These are phyloP conservation scores for Ochropleura plecta DNA, from an alignment of 2,888 invertebrate genomes.

Conservation along the genomic window DNA sequence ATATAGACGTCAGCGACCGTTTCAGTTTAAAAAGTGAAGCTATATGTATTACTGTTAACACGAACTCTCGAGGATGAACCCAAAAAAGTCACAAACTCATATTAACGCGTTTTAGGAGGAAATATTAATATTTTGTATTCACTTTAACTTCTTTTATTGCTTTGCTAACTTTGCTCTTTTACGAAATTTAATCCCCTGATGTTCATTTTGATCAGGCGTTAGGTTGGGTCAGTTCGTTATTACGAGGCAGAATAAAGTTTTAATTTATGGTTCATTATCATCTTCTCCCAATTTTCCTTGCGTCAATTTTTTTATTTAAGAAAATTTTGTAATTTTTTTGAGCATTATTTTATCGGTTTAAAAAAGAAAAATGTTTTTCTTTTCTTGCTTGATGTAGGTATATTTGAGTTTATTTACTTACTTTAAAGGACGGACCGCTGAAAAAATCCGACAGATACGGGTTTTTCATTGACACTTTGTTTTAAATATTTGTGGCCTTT, in stretches of 20 bases:
- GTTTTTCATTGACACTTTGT: slow-evolving; percentile 25
- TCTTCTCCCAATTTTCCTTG: slow-evolving; percentile 18
- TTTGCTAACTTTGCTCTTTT: slow-evolving; percentile 65
- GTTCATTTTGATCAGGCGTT: slow-evolving; percentile 62
- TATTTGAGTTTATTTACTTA: slow-evolving; percentile 3
- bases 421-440: background rate
- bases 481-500: slow-evolving; percentile 31
- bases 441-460: slow-evolving; percentile 2
- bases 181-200: slow-evolving; percentile 58
- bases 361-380: background rate
- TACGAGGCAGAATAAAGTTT: slow-evolving; percentile 52
- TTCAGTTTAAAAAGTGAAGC: no score
- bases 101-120: slow-evolving; percentile 65
- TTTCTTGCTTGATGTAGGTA: background rate
- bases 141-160: slow-evolving; percentile 70
- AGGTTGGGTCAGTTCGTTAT: slow-evolving; percentile 27
- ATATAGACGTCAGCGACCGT: no score
- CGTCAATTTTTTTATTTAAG: slow-evolving; percentile 16
- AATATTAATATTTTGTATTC: slow-evolving; percentile 68
- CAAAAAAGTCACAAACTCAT: slow-evolving; percentile 65
- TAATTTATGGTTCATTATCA: slow-evolving; percentile 48
- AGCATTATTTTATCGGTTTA: background rate
- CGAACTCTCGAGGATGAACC: slow-evolving; percentile 48
- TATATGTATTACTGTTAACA: slow-evolving; percentile 28
- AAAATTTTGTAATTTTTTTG: background rate